Percentiles rank a stretch among this genome's conserved stretches.
Conservation (phyloP, 2,113 vertebrate species). For the Suricata suricatta region DNA sequence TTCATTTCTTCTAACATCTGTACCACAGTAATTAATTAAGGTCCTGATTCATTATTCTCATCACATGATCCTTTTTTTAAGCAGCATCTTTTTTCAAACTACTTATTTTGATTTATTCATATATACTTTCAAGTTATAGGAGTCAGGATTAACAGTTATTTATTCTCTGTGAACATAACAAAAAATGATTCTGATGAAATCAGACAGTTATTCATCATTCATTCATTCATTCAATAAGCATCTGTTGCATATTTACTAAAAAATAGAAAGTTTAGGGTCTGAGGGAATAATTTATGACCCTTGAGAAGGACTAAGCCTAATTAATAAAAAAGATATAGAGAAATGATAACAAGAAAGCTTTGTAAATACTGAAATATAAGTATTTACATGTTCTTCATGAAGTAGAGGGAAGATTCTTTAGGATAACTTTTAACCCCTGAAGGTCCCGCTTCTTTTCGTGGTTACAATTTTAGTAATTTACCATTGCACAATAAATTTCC, state of each 20-base stretch:
- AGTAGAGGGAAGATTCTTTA: not conserved
- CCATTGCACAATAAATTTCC: not conserved
- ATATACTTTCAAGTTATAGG: not conserved
- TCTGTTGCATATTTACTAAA: not conserved
- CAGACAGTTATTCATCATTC: not conserved
- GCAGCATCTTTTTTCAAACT: not conserved
- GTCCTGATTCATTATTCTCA: constrained; percentile 6
- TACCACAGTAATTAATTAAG: constrained; percentile 74
- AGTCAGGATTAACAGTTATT: not conserved
- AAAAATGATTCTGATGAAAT: not conserved
- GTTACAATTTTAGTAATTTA: not conserved
- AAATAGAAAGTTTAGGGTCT: not conserved
- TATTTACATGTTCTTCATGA: not conserved
- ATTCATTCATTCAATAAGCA: not conserved
- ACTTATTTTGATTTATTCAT: not conserved
- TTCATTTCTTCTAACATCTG: constrained; percentile 76
- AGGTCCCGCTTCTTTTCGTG: not conserved
- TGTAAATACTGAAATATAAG: not conserved
- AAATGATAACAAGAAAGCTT: not conserved
- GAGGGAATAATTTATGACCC: not conserved
- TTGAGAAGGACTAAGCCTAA: not conserved
- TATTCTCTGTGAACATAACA: not conserved
- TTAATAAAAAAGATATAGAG: not conserved
- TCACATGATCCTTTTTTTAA: not conserved
- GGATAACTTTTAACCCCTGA: not conserved